Conservation (phyloP, 2,113 vertebrate genomes). For the Pomatorhinus ruficollis region DNA sequence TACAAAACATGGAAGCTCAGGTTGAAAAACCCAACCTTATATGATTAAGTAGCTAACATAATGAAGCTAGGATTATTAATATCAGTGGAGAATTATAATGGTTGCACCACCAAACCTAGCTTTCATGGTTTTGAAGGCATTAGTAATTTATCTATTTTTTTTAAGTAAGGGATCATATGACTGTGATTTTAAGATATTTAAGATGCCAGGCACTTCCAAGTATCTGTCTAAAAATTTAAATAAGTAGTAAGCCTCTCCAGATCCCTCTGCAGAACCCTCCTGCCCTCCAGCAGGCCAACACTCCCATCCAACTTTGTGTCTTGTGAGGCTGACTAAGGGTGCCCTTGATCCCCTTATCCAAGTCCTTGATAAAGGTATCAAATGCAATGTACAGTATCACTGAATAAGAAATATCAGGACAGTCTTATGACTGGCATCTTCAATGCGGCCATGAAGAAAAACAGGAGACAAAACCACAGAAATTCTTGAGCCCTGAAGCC, state of each 20-base stretch:
- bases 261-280: background rate
- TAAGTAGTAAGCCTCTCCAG: background rate
- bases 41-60: background rate
- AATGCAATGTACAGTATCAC: background rate
- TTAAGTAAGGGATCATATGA: background rate
- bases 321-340: background rate
- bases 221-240: background rate
- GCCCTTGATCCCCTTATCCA: background rate
- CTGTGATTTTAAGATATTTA: background rate
- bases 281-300: background rate
- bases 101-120: background rate
- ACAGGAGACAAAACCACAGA: background rate
- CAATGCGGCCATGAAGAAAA: background rate
- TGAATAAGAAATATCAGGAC: background rate
- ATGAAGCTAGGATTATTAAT: background rate
- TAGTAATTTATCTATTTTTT: background rate
- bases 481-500: background rate
- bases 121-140: background rate
- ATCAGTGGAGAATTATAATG: background rate
- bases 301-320: background rate
- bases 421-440: background rate
- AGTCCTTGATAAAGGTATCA: background rate
- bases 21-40: background rate
- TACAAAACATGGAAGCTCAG: background rate
- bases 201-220: background rate